A percentile compares a stretch with the other conserved stretches of the same genome.
Conservation (phyloP, 2,113 vertebrate genomes). For the Phodopus roborovskii region DNA sequence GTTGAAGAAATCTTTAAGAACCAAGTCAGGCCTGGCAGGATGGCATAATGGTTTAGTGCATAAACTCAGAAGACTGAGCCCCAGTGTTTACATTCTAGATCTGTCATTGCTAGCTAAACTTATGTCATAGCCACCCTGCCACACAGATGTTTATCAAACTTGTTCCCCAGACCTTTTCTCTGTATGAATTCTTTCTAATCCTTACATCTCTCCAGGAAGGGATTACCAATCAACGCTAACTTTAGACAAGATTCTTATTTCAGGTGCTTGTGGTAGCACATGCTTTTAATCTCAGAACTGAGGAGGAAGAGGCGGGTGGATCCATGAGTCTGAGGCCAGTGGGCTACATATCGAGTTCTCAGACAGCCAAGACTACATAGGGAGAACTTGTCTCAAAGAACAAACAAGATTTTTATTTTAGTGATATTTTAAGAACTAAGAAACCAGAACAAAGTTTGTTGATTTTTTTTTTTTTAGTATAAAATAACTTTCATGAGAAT, state of each 20-base stretch:
- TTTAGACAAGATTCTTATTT: slow-evolving; percentile 10
- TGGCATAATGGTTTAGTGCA: neutral
- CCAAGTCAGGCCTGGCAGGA: neutral
- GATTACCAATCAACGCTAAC: neutral
- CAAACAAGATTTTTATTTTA: slow-evolving; percentile 3
- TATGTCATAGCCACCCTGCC: neutral
- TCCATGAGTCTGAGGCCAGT: neutral
- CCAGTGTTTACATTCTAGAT: neutral
- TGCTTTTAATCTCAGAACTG: neutral
- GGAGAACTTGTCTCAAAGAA: neutral
- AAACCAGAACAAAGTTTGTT: neutral
- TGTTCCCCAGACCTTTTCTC: neutral
- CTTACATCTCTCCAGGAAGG: neutral
- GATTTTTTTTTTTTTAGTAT: neutral
- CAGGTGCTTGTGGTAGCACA: neutral
- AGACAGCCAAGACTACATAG: neutral
- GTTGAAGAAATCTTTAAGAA: neutral
- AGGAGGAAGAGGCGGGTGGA: neutral
- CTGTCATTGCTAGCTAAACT: neutral
- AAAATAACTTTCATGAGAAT: slow-evolving; percentile 36
- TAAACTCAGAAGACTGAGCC: neutral
- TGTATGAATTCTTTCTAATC: neutral
- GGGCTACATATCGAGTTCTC: neutral
- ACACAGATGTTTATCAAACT: neutral
- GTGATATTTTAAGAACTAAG: neutral